Conservation (phyloP, 2,888 invertebrate species). For the Leucophenga montana region DNA sequence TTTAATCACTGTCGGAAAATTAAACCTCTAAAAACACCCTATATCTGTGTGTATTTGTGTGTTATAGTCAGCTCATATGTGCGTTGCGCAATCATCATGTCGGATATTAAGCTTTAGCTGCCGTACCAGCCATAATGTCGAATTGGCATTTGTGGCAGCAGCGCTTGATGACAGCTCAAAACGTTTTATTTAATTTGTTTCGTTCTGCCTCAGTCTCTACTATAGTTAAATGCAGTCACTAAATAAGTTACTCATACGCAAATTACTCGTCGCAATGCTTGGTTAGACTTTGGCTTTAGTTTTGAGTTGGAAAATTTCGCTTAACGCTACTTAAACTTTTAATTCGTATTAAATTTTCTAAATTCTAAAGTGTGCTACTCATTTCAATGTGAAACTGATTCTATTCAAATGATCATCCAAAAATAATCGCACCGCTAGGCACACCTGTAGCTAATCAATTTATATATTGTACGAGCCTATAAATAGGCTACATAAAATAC, state of each 20-base stretch:
- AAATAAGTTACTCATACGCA: constrained; percentile 44
- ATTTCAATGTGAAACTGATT: background rate
- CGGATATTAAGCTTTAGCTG: constrained; percentile 15
- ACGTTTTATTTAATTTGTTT: constrained; percentile 48
- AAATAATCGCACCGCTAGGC: no score
- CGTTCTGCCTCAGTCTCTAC: constrained; percentile 13
- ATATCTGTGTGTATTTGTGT: constrained; percentile 15
- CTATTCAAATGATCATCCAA: no score
- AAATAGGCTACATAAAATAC: no score
- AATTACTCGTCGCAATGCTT: constrained; percentile 3
- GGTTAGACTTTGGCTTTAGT: no score
- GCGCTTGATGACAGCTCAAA: constrained; percentile 33
- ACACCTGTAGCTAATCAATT: no score
- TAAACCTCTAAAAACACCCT: no score
- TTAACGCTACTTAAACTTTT: background rate
- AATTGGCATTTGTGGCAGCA: background rate
- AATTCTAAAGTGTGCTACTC: background rate
- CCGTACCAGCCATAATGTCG: background rate
- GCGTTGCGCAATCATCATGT: constrained; percentile 43
- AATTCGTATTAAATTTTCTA: no score
- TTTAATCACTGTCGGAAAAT: no score
- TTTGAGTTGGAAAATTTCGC: no score
- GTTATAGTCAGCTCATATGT: constrained; percentile 18
- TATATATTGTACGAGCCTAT: no score
- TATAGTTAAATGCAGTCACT: constrained; percentile 6